These are phyloP conservation scores for Bombus affinis DNA, from an alignment of 1,140 invertebrate species.

Conservation along the genomic window DNA sequence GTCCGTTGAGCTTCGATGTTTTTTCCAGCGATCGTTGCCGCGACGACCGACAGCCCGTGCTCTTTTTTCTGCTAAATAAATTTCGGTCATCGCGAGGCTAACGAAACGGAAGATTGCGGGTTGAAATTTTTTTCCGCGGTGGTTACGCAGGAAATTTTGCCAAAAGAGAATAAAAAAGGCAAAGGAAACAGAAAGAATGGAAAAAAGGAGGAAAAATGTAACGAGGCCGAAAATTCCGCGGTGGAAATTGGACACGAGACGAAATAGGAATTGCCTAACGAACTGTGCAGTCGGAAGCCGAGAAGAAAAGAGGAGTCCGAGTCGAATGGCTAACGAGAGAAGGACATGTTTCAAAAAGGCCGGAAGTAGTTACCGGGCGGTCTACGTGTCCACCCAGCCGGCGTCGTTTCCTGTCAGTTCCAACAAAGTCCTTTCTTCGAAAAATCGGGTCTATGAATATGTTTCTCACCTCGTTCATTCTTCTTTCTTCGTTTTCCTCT, in stretches of 20 bases:
- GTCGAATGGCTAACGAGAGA: slow-evolving; percentile 60
- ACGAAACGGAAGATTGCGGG: slow-evolving; percentile 32
- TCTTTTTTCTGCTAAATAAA: slow-evolving; percentile 29
- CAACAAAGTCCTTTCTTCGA: slow-evolving; percentile 32
- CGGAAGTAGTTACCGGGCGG: slow-evolving; percentile 63
- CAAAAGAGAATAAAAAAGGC: not conserved
- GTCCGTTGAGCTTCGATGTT: not conserved
- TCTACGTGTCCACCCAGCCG: slow-evolving; percentile 24
- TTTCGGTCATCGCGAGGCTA: not conserved
- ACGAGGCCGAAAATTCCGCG: slow-evolving; percentile 49
- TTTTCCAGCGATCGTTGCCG: not conserved
- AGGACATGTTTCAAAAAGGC: slow-evolving; percentile 58
- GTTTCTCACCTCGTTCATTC: slow-evolving; percentile 6
- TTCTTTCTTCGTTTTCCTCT: too few relatives aligned
- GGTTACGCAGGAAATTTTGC: slow-evolving; percentile 4
- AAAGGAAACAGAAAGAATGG: not conserved
- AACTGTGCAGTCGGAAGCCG: slow-evolving; percentile 73
- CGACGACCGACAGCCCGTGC: not conserved
- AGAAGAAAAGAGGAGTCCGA: slow-evolving; percentile 57
- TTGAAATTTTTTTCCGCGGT: not conserved
- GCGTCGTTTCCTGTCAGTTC: slow-evolving; percentile 12
- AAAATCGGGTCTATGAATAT: slow-evolving; percentile 30
- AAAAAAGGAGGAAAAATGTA: not conserved
- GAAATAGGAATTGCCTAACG: slow-evolving; percentile 76
- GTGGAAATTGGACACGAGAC: slow-evolving; percentile 66